Conservation (phyloP, 2,113 vertebrate genomes). For the Siniperca knerii region DNA sequence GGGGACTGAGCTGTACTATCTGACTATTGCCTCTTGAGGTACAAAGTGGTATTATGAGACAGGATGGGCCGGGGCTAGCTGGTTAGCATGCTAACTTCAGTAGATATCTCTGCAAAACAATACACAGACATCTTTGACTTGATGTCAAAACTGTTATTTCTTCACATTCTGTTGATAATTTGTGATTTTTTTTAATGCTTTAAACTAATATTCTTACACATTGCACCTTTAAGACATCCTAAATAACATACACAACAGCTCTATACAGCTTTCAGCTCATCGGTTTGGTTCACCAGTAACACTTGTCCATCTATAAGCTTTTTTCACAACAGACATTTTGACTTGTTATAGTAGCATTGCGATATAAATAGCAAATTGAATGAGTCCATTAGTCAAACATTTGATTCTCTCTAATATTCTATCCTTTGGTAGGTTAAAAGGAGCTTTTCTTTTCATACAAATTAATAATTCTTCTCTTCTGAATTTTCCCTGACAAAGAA, state of each 20-base stretch:
- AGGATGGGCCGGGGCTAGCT: no score
- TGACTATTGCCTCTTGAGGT: no score
- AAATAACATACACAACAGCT: not conserved
- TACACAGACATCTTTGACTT: not conserved
- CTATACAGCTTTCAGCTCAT: not conserved
- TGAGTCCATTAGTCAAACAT: constrained; percentile 34
- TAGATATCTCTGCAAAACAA: no score
- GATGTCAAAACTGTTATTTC: not conserved
- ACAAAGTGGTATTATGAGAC: no score
- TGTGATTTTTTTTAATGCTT: no score
- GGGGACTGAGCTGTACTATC: no score
- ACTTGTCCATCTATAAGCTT: not conserved
- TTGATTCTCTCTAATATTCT: not conserved
- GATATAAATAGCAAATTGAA: not conserved
- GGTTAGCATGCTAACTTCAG: no score
- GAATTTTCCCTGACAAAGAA: constrained; percentile 7
- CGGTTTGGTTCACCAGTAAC: no score
- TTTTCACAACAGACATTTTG: not conserved
- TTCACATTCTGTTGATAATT: no score
- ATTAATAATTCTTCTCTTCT: constrained; percentile 2
- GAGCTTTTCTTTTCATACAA: constrained; percentile 14
- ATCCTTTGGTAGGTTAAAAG: constrained; percentile 11
- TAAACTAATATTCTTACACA: no score
- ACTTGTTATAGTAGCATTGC: not conserved
- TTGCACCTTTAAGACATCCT: not conserved